These are phyloP conservation scores for Capreolus pygargus DNA, from an alignment of 2,113 vertebrate species.

Conservation along the genomic window DNA sequence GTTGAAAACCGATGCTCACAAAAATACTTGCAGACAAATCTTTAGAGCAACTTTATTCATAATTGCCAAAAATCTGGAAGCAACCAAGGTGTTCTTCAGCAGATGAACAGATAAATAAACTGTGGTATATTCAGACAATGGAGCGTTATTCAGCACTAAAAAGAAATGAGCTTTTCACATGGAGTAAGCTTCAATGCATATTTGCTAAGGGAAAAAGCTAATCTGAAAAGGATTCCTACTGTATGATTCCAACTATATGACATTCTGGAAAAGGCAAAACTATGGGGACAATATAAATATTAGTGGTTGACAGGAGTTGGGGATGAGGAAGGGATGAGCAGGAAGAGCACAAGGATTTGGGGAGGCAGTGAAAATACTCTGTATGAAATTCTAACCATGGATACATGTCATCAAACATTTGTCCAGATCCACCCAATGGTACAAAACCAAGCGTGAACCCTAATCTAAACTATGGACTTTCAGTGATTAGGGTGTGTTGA, in stretches of 20 bases:
- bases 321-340: background rate
- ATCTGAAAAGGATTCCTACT: background rate
- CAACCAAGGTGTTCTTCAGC: background rate
- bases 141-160: background rate
- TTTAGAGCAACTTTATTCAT: background rate
- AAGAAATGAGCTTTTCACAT: background rate
- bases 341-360: background rate
- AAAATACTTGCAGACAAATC: background rate
- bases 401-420: background rate
- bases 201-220: background rate
- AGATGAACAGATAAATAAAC: background rate
- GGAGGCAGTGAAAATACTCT: background rate
- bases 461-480: background rate
- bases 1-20: background rate
- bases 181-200: background rate
- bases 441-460: background rate
- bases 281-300: background rate
- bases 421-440: background rate
- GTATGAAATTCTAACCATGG: background rate
- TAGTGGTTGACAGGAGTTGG: background rate
- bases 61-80: background rate
- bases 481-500: background rate
- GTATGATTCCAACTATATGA: background rate
- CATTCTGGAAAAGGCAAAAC: constrained; percentile 6
- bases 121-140: background rate